Base-by-base conservation (phyloP, 2,113 vertebrate species). In the Dermatemys mawii region DNA sequence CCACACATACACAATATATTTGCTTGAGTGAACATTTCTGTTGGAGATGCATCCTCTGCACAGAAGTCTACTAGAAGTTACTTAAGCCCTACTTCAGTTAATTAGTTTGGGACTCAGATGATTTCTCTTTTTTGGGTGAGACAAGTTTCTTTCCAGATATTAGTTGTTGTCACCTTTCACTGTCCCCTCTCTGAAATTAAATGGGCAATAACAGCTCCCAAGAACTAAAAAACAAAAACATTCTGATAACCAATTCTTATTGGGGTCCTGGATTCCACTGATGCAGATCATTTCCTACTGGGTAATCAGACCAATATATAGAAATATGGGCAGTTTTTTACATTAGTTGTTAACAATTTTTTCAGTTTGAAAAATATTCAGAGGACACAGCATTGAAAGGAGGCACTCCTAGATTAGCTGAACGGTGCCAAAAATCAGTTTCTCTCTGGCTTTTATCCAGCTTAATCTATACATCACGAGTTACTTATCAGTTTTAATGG, bases 321-420 rank as follows among this genome's bases (percentile, higher is more conserved):
- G 41, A 76, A 46, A 76, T 76, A 13, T 46, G 13, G 19, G 3
- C 46, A 84, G 24, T 22, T 49, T 5, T 4, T 75, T 84, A 22
- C 26, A 29, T 2, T 29, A 24, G 41, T 17, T 63, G 76, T 0
- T 5, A 8, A 38, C 32, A 0, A 4, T 1, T 57, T 51, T 60
- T 29, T n/a, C 57, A 22, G 13, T 19, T 44, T 70, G 46, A 44
- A 26, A 92, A 70, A 13, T 11, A 73, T 17, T 11, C 24, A 1
- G 11, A 76, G n/a, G 13, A 86, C 38, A 76, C 41, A 80, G 79
- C 8, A 46, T 51, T 80, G 2, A 57, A 90, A 83, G 82, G 4
- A 44, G n/a, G 49, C 54, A 80, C 94, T 78, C 24, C 50, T 38
- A 38, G 76, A 48, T 55, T 48, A n/a, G 0, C 60, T 46, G 88